Evolutionary conservation across 2,113 vertebrate genomes (phyloP).

Genomic region (Hypocryptadius cinnamomeus): DNA sequence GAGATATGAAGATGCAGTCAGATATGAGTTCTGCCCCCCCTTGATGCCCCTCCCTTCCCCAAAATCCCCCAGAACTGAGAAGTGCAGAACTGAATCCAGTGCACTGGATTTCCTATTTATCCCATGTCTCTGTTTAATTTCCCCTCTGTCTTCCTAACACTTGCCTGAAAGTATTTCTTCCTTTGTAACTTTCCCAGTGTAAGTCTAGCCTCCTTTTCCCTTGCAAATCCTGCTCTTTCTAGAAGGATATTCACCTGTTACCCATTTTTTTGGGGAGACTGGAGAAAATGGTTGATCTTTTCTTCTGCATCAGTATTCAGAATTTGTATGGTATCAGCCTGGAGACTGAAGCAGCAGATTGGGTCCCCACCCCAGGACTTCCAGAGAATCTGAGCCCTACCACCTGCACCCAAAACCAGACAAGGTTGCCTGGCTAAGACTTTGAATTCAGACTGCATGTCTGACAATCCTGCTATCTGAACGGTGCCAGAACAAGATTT

Average conservation of each 20-base stretch:
- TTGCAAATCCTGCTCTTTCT: neutral
- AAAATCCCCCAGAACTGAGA: neutral
- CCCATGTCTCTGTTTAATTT: neutral
- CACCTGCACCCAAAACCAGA: neutral
- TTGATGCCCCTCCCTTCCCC: fast-evolving
- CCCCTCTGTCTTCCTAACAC: neutral
- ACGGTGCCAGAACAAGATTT: neutral
- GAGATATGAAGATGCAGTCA: neutral
- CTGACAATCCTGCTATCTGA: neutral
- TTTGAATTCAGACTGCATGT: fast-evolving
- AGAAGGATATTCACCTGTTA: neutral
- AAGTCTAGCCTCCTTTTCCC: neutral
- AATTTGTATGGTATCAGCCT: neutral
- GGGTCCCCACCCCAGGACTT: neutral
- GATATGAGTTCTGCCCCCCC: no score
- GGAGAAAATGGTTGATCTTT: neutral
- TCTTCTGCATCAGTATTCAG: neutral
- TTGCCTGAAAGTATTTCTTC: neutral
- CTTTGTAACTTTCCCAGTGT: neutral
- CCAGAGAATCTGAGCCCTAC: neutral
- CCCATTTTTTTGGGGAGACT: neutral
- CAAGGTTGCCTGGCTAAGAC: neutral
- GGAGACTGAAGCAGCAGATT: neutral
- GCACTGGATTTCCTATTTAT: neutral
- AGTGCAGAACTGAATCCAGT: neutral